Evolutionary conservation across 2,113 vertebrate genomes (phyloP), one percentile per base, ranked within the genome.

Genomic region (Pungitius pungitius): DNA sequence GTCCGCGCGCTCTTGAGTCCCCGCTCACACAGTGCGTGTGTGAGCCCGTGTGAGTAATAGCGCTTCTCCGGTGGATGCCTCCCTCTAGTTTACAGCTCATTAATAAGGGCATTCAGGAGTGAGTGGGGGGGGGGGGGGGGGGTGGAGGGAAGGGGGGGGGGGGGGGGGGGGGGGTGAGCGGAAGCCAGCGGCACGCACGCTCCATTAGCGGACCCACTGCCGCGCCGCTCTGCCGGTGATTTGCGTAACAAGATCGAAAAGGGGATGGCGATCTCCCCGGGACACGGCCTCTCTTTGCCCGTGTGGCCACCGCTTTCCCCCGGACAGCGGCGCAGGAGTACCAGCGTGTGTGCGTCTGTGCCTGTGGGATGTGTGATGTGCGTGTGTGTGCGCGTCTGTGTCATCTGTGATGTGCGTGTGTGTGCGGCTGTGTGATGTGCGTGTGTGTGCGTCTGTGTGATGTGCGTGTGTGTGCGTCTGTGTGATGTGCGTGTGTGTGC

Each of bases 171-270:
- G 24, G 73, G 52, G 62, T 61, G 66, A 18, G 12, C 84, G 62
- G 83, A 55, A 85, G 85, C 85, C 87, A 80, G 76, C 82, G 81
- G 89, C 89, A 85, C 87, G 72, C 86, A 90, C 88, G 88, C 90
- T 92, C 91, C 91, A 93, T 93, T 91, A 92, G 72, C 87, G 84
- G 90, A 89, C 83, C 82, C 85, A 90, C 90, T 89, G 91, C 90
- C 88, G 88, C 83, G 90, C 86, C 86, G 83, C 88, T 90, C 85
- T 58, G 87, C 84, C 88, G 88, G 83, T 93, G 89, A 93, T 93
- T 92, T 93, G 90, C 89, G 87, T 91, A 91, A 92, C 91, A 85
- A 92, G 90, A 85, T 84, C 75, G 87, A 78, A 90, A 83, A 80
- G 74, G 81, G 86, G 76, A 83, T 81, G 78, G 72, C 75, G 75